These are phyloP conservation scores for Phytoseiulus persimilis DNA, from an alignment of 2,888 invertebrate genomes.

Conservation along the genomic window DNA sequence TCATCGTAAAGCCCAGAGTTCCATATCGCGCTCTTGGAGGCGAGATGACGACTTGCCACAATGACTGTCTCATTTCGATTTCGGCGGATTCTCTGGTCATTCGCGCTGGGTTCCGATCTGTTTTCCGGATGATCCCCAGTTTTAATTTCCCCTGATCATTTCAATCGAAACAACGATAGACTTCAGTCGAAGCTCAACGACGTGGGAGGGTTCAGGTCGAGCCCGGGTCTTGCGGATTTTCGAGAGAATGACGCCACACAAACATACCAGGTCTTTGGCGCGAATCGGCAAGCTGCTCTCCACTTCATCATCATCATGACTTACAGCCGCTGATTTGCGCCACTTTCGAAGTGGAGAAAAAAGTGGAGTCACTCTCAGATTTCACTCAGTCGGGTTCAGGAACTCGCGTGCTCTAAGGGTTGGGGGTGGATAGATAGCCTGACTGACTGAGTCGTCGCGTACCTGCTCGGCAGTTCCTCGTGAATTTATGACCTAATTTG, in stretches of 20 bases:
- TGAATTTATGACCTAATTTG: slow-evolving; percentile 36
- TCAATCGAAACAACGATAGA: too few species aligned
- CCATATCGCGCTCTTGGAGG: too few species aligned
- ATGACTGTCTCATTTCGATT: too few species aligned
- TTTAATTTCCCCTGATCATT: too few species aligned
- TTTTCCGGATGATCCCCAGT: too few species aligned
- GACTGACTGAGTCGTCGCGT: neutral
- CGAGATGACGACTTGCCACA: too few species aligned
- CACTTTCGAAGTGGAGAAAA: neutral
- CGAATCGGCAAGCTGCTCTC: neutral
- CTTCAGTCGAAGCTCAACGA: too few species aligned
- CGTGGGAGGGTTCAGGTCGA: neutral
- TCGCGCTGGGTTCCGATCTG: too few species aligned
- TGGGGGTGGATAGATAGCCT: neutral
- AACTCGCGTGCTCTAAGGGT: neutral
- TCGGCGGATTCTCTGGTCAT: too few species aligned
- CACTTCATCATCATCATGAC: neutral
- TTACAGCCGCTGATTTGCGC: neutral
- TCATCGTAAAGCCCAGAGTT: too few species aligned
- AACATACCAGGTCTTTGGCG: neutral
- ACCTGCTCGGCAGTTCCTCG: neutral
- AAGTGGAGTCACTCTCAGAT: neutral
- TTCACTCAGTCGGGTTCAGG: neutral
- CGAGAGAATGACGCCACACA: neutral
- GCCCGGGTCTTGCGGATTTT: neutral